phyloP scores from a whole-genome alignment of 2,797 vertebrate genomes.

The Aeoliscus strigatus region DNA sequence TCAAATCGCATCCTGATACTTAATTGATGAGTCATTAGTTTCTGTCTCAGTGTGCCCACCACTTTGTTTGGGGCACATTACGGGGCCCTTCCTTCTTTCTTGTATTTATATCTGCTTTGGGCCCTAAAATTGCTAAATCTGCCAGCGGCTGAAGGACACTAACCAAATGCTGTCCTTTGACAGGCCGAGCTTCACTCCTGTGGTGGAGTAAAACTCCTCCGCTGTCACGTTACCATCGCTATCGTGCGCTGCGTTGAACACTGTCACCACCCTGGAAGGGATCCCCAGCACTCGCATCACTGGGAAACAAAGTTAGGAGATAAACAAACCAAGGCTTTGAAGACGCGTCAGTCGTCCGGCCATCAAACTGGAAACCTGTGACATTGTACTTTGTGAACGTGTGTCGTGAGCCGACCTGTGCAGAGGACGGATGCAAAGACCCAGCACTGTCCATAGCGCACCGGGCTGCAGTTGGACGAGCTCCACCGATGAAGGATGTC shows the following conservation, averaged over 20 bases:
- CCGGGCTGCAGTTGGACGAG: conserved; percentile 66
- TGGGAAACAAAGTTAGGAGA: conserved; percentile 18
- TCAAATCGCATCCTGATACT: no score
- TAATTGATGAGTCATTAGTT: no score
- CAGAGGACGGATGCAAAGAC: conserved; percentile 85
- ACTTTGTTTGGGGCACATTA: no score
- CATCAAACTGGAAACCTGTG: not conserved
- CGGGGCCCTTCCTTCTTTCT: no score
- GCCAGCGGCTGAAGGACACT: no score
- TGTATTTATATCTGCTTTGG: no score
- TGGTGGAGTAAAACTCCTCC: no score
- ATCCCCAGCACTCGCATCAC: conserved; percentile 81
- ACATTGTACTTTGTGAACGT: conserved; percentile 8
- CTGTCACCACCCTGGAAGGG: conserved; percentile 83
- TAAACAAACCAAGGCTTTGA: conserved; percentile 11
- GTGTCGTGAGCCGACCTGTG: conserved; percentile 68
- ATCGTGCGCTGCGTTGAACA: conserved; percentile 86
- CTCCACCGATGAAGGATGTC: conserved; percentile 82
- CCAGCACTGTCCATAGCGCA: conserved; percentile 86
- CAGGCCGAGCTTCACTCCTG: no score
- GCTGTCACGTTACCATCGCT: conserved; percentile 80
- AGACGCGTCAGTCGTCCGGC: not conserved
- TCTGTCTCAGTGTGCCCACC: no score
- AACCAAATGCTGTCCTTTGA: no score
- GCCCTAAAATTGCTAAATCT: no score